These are phyloP conservation scores for Leptinotarsa rubiginosa DNA, from an alignment of 2,888 invertebrate species.

Conservation along the genomic window DNA sequence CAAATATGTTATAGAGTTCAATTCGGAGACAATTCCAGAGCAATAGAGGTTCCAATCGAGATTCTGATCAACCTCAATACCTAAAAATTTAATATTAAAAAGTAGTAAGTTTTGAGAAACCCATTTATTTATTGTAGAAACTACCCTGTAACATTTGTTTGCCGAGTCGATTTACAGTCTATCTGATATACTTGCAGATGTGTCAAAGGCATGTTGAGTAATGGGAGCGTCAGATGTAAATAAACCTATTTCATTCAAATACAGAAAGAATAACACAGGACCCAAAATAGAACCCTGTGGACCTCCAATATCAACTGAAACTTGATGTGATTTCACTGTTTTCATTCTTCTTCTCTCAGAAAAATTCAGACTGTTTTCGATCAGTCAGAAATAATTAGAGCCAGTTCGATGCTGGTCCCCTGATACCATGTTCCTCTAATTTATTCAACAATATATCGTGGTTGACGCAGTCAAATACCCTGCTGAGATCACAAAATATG, in stretches of 20 bases:
- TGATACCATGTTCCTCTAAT: no score
- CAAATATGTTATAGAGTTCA: neutral
- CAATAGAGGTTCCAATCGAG: neutral
- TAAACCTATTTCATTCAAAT: neutral
- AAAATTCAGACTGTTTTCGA: neutral
- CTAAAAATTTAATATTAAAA: neutral
- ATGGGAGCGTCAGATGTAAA: neutral
- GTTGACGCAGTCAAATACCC: no score
- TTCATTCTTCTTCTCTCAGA: neutral
- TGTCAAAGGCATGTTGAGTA: neutral
- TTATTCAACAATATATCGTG: no score
- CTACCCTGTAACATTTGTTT: neutral
- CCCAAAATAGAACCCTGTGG: neutral
- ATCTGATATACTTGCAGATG: conserved; percentile 1
- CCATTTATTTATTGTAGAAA: no score
- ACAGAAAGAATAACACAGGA: neutral
- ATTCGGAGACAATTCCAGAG: neutral
- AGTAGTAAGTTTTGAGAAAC: no score
- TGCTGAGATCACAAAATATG: no score
- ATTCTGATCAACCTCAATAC: neutral
- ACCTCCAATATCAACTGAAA: neutral
- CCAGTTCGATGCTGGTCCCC: no score
- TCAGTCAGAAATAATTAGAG: no score
- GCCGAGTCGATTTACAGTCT: neutral
- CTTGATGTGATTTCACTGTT: neutral